Conservation (phyloP, 2,113 vertebrate species). For the Andinoacara biseriatus region DNA sequence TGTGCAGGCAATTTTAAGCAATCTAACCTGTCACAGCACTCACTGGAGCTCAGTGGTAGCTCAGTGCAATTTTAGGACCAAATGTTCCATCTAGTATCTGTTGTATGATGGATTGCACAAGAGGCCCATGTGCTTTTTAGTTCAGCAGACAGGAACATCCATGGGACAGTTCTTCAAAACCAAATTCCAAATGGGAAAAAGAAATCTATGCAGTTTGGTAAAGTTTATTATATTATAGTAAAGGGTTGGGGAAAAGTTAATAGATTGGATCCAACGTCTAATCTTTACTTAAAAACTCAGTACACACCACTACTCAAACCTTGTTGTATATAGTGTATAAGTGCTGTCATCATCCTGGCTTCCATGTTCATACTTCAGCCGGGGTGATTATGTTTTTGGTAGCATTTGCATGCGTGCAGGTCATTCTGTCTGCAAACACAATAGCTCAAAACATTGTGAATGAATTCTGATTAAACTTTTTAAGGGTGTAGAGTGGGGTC, state of each 20-base stretch:
- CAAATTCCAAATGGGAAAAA: not conserved
- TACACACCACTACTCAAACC: not conserved
- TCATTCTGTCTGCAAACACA: no score
- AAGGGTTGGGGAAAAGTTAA: not conserved
- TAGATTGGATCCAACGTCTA: not conserved
- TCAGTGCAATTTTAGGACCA: constrained; percentile 32
- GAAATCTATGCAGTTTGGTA: no score
- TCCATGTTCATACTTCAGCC: not conserved
- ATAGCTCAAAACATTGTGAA: no score
- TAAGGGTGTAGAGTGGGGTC: no score
- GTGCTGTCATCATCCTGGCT: not conserved
- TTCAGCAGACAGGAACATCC: not conserved
- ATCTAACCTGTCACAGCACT: constrained; percentile 34
- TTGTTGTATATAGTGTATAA: not conserved
- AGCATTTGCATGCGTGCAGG: no score
- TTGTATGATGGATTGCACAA: constrained; percentile 3
- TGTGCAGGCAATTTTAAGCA: constrained; percentile 42
- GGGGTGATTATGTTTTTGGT: no score
- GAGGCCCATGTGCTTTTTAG: not conserved
- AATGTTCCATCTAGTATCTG: constrained; percentile 27
- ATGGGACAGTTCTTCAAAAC: not conserved
- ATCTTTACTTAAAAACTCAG: not conserved
- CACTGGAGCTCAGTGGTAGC: constrained; percentile 26
- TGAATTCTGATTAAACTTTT: no score
- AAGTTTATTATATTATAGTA: not conserved